Evolutionary conservation across 2,113 vertebrate genomes (phyloP).

Genomic region (Platysternon megacephalum): DNA sequence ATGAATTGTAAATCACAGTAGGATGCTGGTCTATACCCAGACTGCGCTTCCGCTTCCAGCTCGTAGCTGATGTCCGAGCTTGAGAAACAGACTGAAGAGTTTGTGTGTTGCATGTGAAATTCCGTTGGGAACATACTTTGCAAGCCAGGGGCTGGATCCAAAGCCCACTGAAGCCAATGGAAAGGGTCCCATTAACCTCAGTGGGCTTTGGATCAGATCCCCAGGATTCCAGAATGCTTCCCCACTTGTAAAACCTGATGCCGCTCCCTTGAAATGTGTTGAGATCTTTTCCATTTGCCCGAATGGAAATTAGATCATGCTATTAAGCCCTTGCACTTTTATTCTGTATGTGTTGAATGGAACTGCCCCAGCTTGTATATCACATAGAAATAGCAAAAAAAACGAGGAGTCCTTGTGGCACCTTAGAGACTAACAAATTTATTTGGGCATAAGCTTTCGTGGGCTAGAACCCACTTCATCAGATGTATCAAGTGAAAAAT

Average conservation of each 20-base stretch:
- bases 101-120: not conserved
- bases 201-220: not conserved
- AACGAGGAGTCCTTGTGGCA: too few relatives aligned
- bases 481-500: too few relatives aligned
- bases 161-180: not conserved
- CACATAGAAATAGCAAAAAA: not conserved
- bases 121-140: not conserved
- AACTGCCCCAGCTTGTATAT: not conserved
- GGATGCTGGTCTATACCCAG: not conserved
- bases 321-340: not conserved
- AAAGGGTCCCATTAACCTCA: not conserved
- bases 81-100: not conserved
- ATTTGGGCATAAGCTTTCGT: too few relatives aligned
- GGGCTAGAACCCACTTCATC: too few relatives aligned
- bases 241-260: not conserved
- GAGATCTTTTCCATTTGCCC: not conserved
- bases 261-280: not conserved
- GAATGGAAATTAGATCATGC: not conserved
- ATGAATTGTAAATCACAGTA: not conserved
- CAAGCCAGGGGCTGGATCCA: not conserved
- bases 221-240: not conserved
- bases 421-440: too few relatives aligned
- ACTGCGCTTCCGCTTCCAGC: not conserved
- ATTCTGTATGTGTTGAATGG: not conserved
- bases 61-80: not conserved